Evolutionary conservation across 2,113 vertebrate genomes (phyloP).

Genomic region (Tylochromis polylepis): DNA sequence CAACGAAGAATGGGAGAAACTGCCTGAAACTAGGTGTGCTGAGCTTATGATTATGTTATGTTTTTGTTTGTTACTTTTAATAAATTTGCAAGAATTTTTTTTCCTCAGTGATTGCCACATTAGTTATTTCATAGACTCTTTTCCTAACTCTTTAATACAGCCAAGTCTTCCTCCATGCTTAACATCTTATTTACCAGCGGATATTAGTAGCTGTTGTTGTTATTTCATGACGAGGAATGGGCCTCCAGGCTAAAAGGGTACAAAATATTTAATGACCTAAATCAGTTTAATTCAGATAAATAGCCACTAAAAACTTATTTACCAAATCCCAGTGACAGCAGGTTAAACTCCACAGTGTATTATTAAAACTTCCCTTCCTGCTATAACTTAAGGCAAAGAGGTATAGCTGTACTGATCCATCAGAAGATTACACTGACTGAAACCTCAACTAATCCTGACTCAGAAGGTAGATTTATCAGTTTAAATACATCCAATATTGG

Average conservation of each 20-base stretch:
- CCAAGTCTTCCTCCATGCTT: neutral
- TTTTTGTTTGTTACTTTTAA: neutral
- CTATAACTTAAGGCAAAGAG: neutral
- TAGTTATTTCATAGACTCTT: neutral
- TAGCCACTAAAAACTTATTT: neutral
- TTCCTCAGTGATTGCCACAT: neutral
- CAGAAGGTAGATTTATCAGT: neutral
- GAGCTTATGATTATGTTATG: neutral
- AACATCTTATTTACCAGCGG: neutral
- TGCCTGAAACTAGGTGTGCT: neutral
- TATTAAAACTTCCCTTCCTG: neutral
- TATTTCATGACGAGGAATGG: fast-evolving
- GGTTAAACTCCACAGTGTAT: neutral
- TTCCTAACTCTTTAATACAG: neutral
- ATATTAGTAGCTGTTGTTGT: neutral
- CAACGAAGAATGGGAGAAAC: neutral
- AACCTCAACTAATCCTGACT: neutral
- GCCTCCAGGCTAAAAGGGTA: neutral
- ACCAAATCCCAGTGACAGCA: neutral
- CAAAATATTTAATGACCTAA: neutral
- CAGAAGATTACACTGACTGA: neutral
- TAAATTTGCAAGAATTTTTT: neutral
- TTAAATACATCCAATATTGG: neutral
- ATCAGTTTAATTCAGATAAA: neutral
- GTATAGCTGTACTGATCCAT: neutral